Base-by-base conservation (phyloP, 2,888 invertebrate genomes). In the Chironomus riparius region DNA sequence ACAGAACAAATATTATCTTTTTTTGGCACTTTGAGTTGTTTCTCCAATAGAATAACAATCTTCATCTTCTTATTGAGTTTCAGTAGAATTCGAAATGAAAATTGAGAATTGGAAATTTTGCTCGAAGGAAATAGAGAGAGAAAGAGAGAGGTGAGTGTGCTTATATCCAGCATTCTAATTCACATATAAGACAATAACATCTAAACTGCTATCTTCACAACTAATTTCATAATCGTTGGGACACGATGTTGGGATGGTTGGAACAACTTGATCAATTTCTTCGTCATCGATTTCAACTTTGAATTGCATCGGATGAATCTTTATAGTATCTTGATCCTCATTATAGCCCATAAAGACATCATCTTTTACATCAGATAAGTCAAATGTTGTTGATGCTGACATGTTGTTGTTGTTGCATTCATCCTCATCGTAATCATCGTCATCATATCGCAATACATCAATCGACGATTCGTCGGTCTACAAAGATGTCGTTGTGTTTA, bases 401-500 rank as follows among this genome's bases (percentile, higher is more conserved):
- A 56, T 38, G 28, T 28, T 28, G 5, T 28, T 28, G 28, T 28
- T 38, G 38, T 38, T 38, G 10, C 38, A 2, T 2, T 56, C 56
- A 56, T 56, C 56, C 3, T 56, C 18, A 6, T 56, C 56, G 10
- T 10, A 38, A 56, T 56, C 50, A 62, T 62, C 15, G 3, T 68
- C 68, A 69, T 75, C 76, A 69, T 38, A 69, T 22, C 71, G 48
- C 76, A 68, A 76, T 77, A 79, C 80, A 80, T 81, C 82, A 80
- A 81, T 80, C 79, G 81, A 81, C 80, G 81, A 79, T 79, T 80
- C 79, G 80, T 81, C 81, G 81, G 81, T 81, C 84, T 84, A 84
- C 84, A 84, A 84, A 80, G 82, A 83, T 77, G 82, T 82, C 77
- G 83, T 81, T 79, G 81, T 83, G 77, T 83, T 80, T 68, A 82